Evolutionary conservation across 2,797 vertebrate genomes (phyloP).

Genomic region (Amazona finschi): DNA sequence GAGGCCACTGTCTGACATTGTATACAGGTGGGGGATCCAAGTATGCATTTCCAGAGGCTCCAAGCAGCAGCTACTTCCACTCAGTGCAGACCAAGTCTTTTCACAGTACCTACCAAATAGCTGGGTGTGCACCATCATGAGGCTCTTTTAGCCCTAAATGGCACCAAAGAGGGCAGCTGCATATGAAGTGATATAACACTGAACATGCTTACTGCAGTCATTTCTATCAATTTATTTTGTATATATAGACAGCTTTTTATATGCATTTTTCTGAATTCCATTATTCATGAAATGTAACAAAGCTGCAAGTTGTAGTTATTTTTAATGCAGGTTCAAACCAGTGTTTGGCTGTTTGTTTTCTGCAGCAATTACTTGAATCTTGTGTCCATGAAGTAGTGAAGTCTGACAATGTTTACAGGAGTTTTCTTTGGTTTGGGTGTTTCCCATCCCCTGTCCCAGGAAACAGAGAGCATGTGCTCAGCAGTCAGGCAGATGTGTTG

Average conservation of each 20-base stretch:
- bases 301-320: background rate
- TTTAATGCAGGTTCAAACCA: background rate
- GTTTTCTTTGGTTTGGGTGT: background rate
- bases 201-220: constrained; percentile 49
- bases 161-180: constrained; percentile 74
- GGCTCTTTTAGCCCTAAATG: constrained; percentile 25
- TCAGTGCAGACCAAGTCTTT: background rate
- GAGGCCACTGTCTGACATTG: background rate
- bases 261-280: constrained; percentile 46
- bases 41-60: background rate
- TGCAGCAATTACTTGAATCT: constrained; percentile 73
- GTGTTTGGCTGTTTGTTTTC: constrained; percentile 40
- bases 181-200: constrained; percentile 9
- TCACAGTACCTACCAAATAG: background rate
- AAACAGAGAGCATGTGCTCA: background rate
- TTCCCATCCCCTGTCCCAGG: background rate
- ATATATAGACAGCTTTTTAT: constrained; percentile 35
- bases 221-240: constrained; percentile 62
- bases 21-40: background rate
- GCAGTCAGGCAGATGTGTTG: background rate
- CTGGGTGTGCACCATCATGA: background rate
- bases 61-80: background rate
- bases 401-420: constrained; percentile 67
- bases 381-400: constrained; percentile 51
- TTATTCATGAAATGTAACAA: constrained; percentile 5